Percentiles rank a stretch among this genome's conserved stretches.
Evolutionary conservation across 2,888 invertebrate genomes (phyloP).

Genomic region (Hedya salicella): DNA sequence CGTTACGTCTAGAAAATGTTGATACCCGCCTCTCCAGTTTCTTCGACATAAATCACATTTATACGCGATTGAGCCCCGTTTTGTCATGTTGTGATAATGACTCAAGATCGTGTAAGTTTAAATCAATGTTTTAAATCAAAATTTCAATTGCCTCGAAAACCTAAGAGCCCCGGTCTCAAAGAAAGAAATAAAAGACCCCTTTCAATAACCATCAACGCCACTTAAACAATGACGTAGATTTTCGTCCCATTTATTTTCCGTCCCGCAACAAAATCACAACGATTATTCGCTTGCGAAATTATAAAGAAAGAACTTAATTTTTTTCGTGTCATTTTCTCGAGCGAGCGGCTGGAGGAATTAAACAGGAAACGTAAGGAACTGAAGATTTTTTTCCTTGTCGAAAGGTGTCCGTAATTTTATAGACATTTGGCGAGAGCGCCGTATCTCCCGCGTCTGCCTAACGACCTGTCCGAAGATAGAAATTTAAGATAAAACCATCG

Average conservation of each 20-base stretch:
- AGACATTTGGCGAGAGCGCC: slow-evolving; percentile 45
- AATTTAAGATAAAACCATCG: slow-evolving; percentile 42
- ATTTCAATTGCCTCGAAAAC: too few species aligned
- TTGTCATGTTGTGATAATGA: too few species aligned
- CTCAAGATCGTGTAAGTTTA: too few species aligned
- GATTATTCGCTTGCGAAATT: slow-evolving; percentile 3
- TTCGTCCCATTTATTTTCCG: slow-evolving; percentile 4
- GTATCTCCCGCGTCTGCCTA: slow-evolving; percentile 43
- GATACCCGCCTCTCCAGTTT: too few species aligned
- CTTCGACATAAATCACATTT: too few species aligned
- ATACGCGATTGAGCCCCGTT: too few species aligned
- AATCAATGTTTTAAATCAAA: too few species aligned
- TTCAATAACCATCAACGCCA: background rate
- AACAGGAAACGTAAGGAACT: slow-evolving; percentile 36
- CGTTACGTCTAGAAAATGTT: too few species aligned
- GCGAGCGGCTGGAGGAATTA: slow-evolving; percentile 44
- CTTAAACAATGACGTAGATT: slow-evolving; percentile 7
- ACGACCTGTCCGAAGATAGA: slow-evolving; percentile 46
- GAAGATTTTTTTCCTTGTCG: slow-evolving; percentile 41
- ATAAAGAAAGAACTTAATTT: background rate
- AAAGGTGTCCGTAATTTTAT: slow-evolving; percentile 51
- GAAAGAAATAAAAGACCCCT: too few species aligned
- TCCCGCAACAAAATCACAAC: background rate
- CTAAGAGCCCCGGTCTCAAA: too few species aligned
- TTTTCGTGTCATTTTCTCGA: slow-evolving; percentile 15